phyloP scores from a whole-genome alignment of 2,888 invertebrate species.

The Rhopalosiphum nymphaeae region DNA sequence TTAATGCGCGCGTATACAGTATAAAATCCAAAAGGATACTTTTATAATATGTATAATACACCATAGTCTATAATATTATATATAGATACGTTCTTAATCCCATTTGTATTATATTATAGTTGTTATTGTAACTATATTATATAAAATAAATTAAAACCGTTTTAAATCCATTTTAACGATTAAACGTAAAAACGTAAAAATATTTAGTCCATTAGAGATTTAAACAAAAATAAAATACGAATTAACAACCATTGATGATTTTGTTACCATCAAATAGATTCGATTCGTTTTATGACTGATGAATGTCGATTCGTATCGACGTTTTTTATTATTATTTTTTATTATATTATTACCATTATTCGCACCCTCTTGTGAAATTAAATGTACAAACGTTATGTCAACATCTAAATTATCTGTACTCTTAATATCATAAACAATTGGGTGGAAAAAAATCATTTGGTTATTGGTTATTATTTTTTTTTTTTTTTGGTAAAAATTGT shows the following conservation, averaged over 20 bases:
- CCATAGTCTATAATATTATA: slow-evolving; percentile 2
- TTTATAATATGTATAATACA: background rate
- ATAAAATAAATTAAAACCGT: background rate
- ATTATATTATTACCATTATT: background rate
- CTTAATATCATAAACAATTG: background rate
- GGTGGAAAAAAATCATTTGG: background rate
- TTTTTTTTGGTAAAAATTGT: background rate
- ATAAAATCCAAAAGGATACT: background rate
- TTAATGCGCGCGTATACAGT: background rate
- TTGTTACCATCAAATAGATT: background rate
- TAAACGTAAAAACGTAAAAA: background rate
- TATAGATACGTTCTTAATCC: background rate
- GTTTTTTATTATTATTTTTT: background rate
- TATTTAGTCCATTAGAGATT: background rate
- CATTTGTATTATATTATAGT: background rate
- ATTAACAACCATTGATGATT: background rate
- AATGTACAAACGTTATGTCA: background rate
- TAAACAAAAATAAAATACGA: background rate
- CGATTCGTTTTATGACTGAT: background rate
- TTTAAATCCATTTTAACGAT: background rate
- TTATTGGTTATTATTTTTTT: background rate
- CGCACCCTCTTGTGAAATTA: background rate
- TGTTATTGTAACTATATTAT: background rate
- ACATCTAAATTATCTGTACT: background rate
- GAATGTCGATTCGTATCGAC: background rate